A percentile compares a stretch with the other conserved stretches of the same genome.
Conservation (phyloP, 2,113 vertebrate genomes). For the Corythoichthys haematopterus region DNA sequence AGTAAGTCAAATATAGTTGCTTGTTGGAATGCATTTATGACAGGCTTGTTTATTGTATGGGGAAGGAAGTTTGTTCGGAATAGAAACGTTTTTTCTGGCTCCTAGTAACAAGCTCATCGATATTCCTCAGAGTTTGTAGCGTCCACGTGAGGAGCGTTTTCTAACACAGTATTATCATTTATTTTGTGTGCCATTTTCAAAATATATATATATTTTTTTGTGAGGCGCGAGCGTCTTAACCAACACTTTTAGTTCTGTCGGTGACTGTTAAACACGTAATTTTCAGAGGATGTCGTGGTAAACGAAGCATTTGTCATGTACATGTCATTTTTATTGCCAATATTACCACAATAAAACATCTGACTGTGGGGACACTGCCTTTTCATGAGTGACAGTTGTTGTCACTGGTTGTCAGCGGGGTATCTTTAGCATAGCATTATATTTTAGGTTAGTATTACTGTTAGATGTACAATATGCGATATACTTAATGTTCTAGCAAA, state of each 20-base stretch:
- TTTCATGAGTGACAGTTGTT: background rate
- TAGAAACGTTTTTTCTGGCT: background rate
- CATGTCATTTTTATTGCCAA: background rate
- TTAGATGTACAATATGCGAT: too few species aligned
- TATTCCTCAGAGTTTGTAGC: background rate
- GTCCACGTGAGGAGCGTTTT: background rate
- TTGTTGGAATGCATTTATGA: background rate
- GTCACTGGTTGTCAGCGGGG: too few species aligned
- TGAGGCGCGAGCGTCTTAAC: background rate
- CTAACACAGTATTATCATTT: background rate
- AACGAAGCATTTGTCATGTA: background rate
- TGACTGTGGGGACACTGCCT: background rate
- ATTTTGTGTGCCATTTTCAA: too few species aligned
- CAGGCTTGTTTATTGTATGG: background rate
- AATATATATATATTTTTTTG: background rate
- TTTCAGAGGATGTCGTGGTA: background rate
- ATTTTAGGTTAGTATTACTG: too few species aligned
- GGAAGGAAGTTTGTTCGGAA: background rate
- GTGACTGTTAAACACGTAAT: background rate
- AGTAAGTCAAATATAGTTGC: slow-evolving; percentile 18
- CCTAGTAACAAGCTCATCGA: background rate
- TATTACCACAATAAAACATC: background rate
- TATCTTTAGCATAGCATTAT: too few species aligned
- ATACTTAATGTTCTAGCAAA: background rate
- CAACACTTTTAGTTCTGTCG: background rate